phyloP scores from a whole-genome alignment of 2,888 invertebrate genomes.

The Eupithecia abbreviata region DNA sequence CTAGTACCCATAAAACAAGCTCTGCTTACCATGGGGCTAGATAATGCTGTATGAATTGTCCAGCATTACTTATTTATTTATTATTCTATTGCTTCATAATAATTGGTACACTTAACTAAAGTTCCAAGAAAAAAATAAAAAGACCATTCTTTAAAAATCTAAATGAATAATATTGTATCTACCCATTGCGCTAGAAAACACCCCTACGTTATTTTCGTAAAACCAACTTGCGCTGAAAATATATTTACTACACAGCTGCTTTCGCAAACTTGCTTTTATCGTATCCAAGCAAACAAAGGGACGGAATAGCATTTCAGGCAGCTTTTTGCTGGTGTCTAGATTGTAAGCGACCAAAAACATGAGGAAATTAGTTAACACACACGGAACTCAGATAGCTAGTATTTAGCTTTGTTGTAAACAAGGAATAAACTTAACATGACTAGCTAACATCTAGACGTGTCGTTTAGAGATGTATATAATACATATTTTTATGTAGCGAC shows the following conservation, averaged over 20 bases:
- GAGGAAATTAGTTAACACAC: constrained; percentile 48
- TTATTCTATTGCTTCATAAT: too few relatives aligned
- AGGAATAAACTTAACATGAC: not conserved
- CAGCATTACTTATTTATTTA: too few relatives aligned
- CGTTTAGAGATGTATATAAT: too few relatives aligned
- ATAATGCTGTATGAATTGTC: too few relatives aligned
- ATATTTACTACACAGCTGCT: constrained; percentile 8
- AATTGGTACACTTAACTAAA: not conserved
- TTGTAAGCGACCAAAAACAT: constrained; percentile 33
- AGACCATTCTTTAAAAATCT: not conserved
- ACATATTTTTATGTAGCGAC: not conserved
- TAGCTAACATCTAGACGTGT: not conserved
- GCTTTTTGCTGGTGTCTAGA: constrained; percentile 21
- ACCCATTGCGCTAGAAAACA: not conserved
- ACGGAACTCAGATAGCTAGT: constrained; percentile 25
- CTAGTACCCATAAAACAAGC: too few relatives aligned
- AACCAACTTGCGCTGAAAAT: constrained; percentile 1
- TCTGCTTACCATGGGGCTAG: too few relatives aligned
- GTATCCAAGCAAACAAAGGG: constrained; percentile 31
- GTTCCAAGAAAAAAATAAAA: not conserved
- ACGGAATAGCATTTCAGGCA: constrained; percentile 30
- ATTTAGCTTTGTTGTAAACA: not conserved
- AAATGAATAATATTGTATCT: not conserved
- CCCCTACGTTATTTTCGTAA: not conserved
- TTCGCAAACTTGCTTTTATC: constrained; percentile 35